Evolutionary conservation across 2,888 invertebrate genomes (phyloP), one percentile per base, ranked within the genome.

Genomic region (Bellardia bayeri): DNA sequence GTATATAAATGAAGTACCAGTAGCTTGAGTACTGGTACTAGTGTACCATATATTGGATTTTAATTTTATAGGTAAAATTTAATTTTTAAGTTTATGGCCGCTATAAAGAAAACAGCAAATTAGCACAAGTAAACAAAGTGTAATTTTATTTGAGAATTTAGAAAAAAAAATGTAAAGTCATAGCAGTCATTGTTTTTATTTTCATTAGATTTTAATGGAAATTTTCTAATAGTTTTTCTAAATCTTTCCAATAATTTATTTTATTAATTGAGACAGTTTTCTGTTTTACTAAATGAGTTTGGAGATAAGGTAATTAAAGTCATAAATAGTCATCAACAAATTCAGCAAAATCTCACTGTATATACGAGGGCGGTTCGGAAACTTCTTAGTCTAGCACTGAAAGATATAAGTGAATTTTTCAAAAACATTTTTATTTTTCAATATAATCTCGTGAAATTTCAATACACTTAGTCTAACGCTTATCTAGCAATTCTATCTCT

Each of bases 41-140:
- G 6, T 72, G 16, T 72, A 16, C 3, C 14, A 23, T 58, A 66
- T 33, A 9, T 33, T 37, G 37, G 1, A 33, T 8, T 33, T 54
- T 14, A 2, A 14, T 61, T 61, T 61, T 61, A 13, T 54, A 37
- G 14, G 9, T 6, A 51, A 33, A 30, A 16, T 37, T 37, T 3
- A 51, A 16, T 69, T 69, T 69, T 11, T 11, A 30, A 51, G 33
- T 33, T 56, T 71, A 7, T 56, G 54, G 71, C 56, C 56, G n/a
- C 3, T 13, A 37, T n/a, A 9, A 63, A 64, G 40, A 40, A 40
- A 40, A 40, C n/a, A 64, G 9, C n/a, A 56, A 71, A 40, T 1
- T 3, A 16, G 3, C n/a, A 54, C 33, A 54, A 54, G 6, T 37
- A 71, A 71, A 37, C 5, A 69, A n/a, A 69, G n/a, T n/a, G 7